phyloP scores from a whole-genome alignment of 2,888 invertebrate genomes.

The Dilophus febrilis region DNA sequence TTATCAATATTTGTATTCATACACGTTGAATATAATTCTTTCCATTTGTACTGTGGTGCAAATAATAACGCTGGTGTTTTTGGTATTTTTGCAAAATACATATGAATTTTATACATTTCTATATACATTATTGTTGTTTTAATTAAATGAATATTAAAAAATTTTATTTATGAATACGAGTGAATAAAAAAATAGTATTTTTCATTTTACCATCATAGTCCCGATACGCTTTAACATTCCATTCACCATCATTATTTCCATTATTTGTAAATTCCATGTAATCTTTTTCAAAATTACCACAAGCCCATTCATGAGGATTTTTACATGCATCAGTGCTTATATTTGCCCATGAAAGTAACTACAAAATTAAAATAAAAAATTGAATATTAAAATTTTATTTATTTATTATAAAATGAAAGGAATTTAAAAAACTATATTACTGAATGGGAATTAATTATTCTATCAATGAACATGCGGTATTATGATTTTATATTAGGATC shows the following conservation, averaged over 20 bases:
- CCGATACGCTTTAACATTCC: constrained; percentile 26
- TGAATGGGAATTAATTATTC: too few relatives aligned
- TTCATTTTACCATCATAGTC: constrained; percentile 25
- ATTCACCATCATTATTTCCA: constrained; percentile 27
- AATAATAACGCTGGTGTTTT: constrained; percentile 18
- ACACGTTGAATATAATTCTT: constrained; percentile 24
- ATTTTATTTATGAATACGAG: neutral
- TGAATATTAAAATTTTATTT: too few relatives aligned
- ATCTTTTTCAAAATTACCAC: constrained; percentile 25
- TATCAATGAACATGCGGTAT: too few relatives aligned
- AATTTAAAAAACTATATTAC: too few relatives aligned
- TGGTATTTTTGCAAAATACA: constrained; percentile 26
- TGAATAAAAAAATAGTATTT: neutral
- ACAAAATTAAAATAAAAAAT: constrained; percentile 2
- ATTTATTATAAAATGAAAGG: too few relatives aligned
- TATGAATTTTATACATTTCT: constrained; percentile 26
- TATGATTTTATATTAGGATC: too few relatives aligned
- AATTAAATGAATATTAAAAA: neutral
- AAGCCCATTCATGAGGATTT: constrained; percentile 27
- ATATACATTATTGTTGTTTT: neutral
- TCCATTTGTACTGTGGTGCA: constrained; percentile 25
- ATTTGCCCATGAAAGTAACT: constrained; percentile 26
- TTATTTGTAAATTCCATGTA: constrained; percentile 23
- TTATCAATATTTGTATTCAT: constrained; percentile 27
- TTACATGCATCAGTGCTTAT: constrained; percentile 23